These are phyloP conservation scores for Teleogryllus oceanicus DNA, from an alignment of 2,888 invertebrate genomes.

Conservation along the genomic window DNA sequence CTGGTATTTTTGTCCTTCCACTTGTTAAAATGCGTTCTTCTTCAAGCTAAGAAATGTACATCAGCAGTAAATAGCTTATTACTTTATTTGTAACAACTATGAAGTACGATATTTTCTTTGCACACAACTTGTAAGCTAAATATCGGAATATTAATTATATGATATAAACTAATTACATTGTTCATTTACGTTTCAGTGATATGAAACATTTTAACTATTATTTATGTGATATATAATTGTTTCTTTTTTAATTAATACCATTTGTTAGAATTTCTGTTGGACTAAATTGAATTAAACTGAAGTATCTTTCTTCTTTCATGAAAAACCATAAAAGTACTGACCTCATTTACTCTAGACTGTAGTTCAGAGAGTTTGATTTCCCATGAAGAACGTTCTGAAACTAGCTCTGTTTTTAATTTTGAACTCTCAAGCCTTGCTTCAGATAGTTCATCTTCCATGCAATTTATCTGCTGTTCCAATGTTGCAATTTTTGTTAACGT, in stretches of 20 bases:
- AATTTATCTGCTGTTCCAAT: constrained; percentile 78
- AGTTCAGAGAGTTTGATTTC: constrained; percentile 84
- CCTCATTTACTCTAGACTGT: constrained; percentile 82
- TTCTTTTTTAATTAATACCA: too few species aligned
- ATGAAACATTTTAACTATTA: too few species aligned
- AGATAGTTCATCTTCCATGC: constrained; percentile 83
- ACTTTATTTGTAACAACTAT: too few species aligned
- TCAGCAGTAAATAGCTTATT: too few species aligned
- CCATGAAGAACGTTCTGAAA: constrained; percentile 80
- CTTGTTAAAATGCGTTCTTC: constrained; percentile 80
- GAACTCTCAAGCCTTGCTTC: constrained; percentile 78
- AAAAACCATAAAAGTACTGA: constrained; percentile 42
- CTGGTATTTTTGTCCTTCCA: constrained; percentile 80
- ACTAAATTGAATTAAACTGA: background rate
- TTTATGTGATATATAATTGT: too few species aligned
- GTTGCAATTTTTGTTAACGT: constrained; percentile 66
- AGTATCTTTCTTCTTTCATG: background rate
- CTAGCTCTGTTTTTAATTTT: constrained; percentile 81
- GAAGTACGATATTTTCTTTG: too few species aligned
- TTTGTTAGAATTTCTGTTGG: too few species aligned
- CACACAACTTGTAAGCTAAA: too few species aligned
- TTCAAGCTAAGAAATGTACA: constrained; percentile 60
- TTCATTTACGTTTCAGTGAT: too few species aligned
- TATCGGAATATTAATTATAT: too few species aligned
- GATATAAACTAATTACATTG: too few species aligned